phyloP scores from a whole-genome alignment of 2,797 vertebrate species.

The Ciconia nigra region DNA sequence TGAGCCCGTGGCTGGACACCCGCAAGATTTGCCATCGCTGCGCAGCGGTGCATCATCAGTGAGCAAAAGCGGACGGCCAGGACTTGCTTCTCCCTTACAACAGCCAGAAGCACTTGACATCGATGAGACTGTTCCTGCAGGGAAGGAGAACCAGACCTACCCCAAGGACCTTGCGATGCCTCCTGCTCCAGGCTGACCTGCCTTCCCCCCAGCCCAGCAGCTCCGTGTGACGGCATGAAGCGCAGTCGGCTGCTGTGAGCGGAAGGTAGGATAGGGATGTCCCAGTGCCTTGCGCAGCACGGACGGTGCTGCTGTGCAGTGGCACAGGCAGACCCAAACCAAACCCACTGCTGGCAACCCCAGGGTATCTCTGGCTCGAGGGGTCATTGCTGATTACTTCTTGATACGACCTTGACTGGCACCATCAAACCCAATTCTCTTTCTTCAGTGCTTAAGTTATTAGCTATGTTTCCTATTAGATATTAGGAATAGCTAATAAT shows the following conservation, averaged over 20 bases:
- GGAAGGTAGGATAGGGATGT: neutral
- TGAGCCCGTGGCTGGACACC: neutral
- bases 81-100: neutral
- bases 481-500: neutral
- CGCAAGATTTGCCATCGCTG: neutral
- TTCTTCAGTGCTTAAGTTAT: neutral
- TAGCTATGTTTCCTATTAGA: neutral
- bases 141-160: neutral
- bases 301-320: neutral
- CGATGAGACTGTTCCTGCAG: neutral
- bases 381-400: neutral
- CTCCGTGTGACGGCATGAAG: neutral
- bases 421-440: neutral
- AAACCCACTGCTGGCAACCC: neutral
- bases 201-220: neutral
- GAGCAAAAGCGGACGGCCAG: neutral
- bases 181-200: neutral
- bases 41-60: rapidly evolving
- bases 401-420: neutral
- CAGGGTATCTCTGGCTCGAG: neutral
- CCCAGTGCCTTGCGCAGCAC: rapidly evolving
- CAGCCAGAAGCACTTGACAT: neutral
- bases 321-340: neutral
- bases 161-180: neutral
- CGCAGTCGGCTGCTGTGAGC: neutral